Conservation (phyloP, 30 jellyfish, hydroid and myxozoan genomes). For the Nemopilema nomurai region DNA sequence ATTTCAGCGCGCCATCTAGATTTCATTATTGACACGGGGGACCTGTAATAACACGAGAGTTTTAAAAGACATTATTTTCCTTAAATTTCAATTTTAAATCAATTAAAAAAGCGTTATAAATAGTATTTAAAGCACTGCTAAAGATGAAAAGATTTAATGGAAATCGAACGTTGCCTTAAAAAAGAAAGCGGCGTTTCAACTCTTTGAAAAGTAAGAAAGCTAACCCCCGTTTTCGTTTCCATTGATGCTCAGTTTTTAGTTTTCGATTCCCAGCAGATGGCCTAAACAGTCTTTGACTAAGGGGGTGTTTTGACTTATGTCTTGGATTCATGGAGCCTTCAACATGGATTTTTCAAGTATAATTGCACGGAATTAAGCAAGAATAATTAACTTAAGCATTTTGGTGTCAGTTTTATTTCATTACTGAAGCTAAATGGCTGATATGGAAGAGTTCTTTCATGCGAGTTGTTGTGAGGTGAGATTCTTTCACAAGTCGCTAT, state of each 20-base stretch:
- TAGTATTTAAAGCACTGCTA: no score
- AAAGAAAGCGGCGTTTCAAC: no score
- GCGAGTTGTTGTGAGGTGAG: constrained; percentile 71
- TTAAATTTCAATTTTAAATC: no score
- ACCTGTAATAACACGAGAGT: neutral
- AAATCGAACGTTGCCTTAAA: no score
- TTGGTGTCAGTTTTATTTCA: neutral
- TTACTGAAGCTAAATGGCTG: neutral
- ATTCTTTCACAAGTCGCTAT: neutral
- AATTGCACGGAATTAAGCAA: neutral
- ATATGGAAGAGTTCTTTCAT: constrained; percentile 52
- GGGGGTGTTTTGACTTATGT: no score
- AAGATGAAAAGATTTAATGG: no score
- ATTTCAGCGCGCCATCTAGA: constrained; percentile 53
- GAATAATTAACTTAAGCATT: neutral
- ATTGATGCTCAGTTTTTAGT: neutral
- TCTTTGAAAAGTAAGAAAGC: no score
- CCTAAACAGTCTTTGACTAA: neutral
- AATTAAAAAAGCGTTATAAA: no score
- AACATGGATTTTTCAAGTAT: no score
- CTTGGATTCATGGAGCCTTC: no score
- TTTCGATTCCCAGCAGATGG: neutral
- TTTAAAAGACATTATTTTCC: no score
- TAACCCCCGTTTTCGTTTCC: neutral
- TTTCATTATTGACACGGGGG: constrained; percentile 18